These are phyloP conservation scores for Conops quadrifasciatus DNA, from an alignment of 2,888 invertebrate genomes.

Conservation along the genomic window DNA sequence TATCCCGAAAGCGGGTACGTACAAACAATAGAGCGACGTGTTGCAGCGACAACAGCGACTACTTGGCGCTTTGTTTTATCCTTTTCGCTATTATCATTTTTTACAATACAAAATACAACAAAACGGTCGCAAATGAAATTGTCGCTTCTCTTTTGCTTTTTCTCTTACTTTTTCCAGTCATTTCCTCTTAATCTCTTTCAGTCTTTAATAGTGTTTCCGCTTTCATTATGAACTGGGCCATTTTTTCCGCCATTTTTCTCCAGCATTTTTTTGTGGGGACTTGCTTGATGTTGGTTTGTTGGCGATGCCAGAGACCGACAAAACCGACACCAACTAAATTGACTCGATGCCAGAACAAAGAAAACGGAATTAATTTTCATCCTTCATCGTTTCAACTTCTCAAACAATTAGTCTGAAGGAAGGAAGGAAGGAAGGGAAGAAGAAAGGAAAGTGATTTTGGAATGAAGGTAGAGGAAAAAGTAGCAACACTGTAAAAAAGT, in stretches of 20 bases:
- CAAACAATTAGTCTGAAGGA: constrained; percentile 18
- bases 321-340: constrained; percentile 30
- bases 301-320: neutral
- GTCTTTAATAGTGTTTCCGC: constrained; percentile 38
- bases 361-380: constrained; percentile 33
- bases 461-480: no score
- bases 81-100: constrained; percentile 19
- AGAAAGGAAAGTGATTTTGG: neutral
- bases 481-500: no score
- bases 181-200: constrained; percentile 39
- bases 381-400: constrained; percentile 36
- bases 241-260: constrained; percentile 18
- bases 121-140: constrained; percentile 36
- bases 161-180: constrained; percentile 26
- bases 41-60: constrained; percentile 7
- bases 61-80: constrained; percentile 24
- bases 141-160: constrained; percentile 24
- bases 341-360: constrained; percentile 23
- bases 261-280: constrained; percentile 12
- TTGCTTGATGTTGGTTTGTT: constrained; percentile 20
- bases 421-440: neutral
- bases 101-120: neutral
- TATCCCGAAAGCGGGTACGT: neutral
- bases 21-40: constrained; percentile 10
- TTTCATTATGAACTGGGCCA: constrained; percentile 17